phyloP scores from a whole-genome alignment of 2,113 vertebrate genomes.

The Mustela lutreola region DNA sequence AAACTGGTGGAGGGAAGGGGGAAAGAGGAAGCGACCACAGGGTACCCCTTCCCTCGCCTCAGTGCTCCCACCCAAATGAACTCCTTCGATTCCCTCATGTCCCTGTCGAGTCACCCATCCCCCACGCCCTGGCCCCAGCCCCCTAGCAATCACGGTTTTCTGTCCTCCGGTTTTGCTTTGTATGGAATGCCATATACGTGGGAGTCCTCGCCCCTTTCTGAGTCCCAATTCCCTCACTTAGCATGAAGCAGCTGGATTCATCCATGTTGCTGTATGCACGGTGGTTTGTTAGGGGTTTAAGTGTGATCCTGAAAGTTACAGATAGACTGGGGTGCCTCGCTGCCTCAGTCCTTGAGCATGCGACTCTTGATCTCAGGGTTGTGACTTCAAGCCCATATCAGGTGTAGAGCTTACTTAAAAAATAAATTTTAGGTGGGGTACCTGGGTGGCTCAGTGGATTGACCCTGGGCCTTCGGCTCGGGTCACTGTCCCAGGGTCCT shows the following conservation, averaged over 20 bases:
- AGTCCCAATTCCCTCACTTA: neutral
- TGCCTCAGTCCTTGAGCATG: neutral
- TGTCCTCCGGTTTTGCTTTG: neutral
- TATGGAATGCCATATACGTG: neutral
- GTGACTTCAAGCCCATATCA: neutral
- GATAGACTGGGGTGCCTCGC: neutral
- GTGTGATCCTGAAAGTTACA: constrained; percentile 5
- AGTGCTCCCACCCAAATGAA: neutral
- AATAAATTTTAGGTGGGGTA: neutral
- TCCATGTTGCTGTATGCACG: neutral
- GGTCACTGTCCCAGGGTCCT: no score
- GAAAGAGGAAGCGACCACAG: neutral
- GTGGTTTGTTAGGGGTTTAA: neutral
- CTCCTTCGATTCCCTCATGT: neutral
- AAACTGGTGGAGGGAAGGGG: neutral
- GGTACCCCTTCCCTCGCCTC: neutral
- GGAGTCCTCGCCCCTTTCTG: neutral
- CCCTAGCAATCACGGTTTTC: neutral
- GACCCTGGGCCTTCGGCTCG: neutral
- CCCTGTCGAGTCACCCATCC: neutral
- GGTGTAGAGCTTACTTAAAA: neutral
- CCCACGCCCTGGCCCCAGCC: neutral
- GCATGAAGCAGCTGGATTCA: neutral
- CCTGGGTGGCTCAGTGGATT: neutral
- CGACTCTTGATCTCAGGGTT: neutral